Percentiles rank a stretch among this genome's conserved stretches.
These are phyloP conservation scores for Magallana nippona DNA, from an alignment of 2,888 invertebrate genomes.

Conservation along the genomic window DNA sequence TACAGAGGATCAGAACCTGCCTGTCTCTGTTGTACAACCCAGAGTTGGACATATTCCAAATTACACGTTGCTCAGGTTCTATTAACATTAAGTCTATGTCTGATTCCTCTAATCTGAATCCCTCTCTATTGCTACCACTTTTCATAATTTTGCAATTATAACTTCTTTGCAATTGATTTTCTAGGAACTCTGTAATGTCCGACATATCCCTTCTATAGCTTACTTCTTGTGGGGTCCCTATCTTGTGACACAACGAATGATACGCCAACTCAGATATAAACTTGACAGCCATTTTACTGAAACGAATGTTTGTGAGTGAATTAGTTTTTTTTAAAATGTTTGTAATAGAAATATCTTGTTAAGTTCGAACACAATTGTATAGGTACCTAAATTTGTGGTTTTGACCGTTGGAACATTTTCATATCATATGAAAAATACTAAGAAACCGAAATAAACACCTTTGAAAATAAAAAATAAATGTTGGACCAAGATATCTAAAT, in stretches of 20 bases:
- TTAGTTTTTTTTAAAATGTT: too few species aligned
- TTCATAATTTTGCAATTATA: not conserved
- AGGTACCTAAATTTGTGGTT: too few species aligned
- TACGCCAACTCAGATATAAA: not conserved
- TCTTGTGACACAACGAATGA: not conserved
- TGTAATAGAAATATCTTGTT: too few species aligned
- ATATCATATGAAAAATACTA: too few species aligned
- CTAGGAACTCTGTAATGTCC: not conserved
- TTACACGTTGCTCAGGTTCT: not conserved
- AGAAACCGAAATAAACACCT: too few species aligned
- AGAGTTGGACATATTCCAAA: not conserved
- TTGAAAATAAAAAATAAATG: too few species aligned
- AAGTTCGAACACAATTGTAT: too few species aligned
- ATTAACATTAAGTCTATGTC: not conserved
- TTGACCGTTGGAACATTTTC: too few species aligned
- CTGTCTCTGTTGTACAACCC: not conserved
- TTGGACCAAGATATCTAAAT: too few species aligned
- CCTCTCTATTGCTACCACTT: not conserved
- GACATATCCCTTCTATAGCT: not conserved
- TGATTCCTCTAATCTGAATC: not conserved
- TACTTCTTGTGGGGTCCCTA: not conserved
- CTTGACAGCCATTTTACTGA: not conserved
- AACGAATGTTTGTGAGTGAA: not conserved
- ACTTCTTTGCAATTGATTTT: not conserved
- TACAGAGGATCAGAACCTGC: not conserved